phyloP scores from a whole-genome alignment of 2,888 invertebrate species.

The Cybosia mesomella region DNA sequence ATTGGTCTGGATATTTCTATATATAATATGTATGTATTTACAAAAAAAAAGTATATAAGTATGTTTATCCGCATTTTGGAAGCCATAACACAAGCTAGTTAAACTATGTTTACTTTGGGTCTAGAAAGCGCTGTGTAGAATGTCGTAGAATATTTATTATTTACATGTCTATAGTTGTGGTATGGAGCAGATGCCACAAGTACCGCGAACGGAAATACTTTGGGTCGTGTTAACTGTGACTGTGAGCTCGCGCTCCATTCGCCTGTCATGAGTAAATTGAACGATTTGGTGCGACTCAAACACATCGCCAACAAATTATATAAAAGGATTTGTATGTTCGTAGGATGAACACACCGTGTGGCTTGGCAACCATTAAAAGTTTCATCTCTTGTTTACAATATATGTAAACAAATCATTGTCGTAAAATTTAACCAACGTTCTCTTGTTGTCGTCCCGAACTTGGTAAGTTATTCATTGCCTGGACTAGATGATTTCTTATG shows the following conservation, averaged over 20 bases:
- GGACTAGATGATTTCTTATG: background rate
- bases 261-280: background rate
- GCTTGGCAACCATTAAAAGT: background rate
- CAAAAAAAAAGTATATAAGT: too few relatives aligned
- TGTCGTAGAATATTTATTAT: too few relatives aligned
- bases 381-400: background rate
- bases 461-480: too few relatives aligned
- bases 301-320: background rate
- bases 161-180: too few relatives aligned
- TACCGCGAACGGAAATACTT: background rate
- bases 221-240: background rate
- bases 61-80: too few relatives aligned
- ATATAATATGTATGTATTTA: too few relatives aligned
- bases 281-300: background rate
- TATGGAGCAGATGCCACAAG: background rate
- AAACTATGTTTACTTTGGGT: too few relatives aligned
- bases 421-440: background rate
- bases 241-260: background rate
- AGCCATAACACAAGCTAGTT: too few relatives aligned
- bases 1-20: too few relatives aligned
- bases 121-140: too few relatives aligned
- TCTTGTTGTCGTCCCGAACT: background rate
- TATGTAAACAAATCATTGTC: background rate
- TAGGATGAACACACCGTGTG: background rate
- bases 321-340: slow-evolving; percentile 2